phyloP scores from a whole-genome alignment of 30 jellyfish, hydroid and myxozoan species.

The Sanderia malayensis region DNA sequence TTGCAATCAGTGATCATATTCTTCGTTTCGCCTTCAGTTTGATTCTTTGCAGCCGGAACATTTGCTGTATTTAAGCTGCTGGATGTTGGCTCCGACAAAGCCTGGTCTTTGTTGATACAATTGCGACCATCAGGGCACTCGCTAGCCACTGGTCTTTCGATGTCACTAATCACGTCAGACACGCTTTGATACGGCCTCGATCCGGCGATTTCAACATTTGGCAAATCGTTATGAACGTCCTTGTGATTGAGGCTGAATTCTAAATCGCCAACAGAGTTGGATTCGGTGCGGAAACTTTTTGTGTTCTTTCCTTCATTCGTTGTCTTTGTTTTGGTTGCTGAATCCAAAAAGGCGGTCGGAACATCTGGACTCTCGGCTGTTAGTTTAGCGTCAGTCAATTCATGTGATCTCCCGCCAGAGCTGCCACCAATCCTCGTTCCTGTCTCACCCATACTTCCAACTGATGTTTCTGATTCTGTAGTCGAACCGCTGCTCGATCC shows the following conservation, averaged over 20 bases:
- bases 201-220: conserved; percentile 75
- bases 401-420: conserved; percentile 25
- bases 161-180: conserved; percentile 81
- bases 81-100: conserved; percentile 20
- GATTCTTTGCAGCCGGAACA: conserved; percentile 34
- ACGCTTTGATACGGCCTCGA: conserved; percentile 85
- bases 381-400: conserved; percentile 33
- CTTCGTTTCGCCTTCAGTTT: conserved; percentile 48
- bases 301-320: conserved; percentile 41
- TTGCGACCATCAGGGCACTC: conserved; percentile 82
- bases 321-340: conserved; percentile 44
- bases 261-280: conserved; percentile 27
- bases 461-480: conserved; percentile 69
- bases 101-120: conserved; percentile 74
- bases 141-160: conserved; percentile 38
- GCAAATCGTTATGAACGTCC: conserved; percentile 72
- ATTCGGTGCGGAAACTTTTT: conserved; percentile 59
- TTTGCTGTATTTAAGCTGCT: conserved; percentile 26
- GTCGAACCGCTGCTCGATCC: conserved; percentile 78
- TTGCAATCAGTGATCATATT: conserved; percentile 72
- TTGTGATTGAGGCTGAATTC: conserved; percentile 65
- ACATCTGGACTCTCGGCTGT: conserved; percentile 28
- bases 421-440: conserved; percentile 43
- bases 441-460: conserved; percentile 59
- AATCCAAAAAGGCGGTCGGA: conserved; percentile 40